Conservation (phyloP, 2,113 vertebrate species). For the Hiodon tergisus region DNA sequence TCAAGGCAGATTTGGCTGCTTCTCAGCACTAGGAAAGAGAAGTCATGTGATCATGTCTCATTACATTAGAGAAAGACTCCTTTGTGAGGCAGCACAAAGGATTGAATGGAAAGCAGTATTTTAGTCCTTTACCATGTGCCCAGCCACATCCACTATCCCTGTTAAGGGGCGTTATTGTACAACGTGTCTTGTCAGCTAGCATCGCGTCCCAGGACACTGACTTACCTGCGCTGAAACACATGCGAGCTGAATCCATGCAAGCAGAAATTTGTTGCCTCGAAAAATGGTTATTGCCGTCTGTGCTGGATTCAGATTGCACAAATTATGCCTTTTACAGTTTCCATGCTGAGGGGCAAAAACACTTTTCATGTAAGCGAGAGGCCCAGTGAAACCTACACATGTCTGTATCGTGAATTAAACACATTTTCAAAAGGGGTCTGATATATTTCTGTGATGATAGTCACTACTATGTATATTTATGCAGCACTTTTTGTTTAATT, state of each 20-base stretch:
- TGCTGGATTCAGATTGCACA: not conserved
- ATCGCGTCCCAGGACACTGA: conserved; percentile 18
- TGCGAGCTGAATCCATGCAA: conserved; percentile 51
- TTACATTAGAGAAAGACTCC: conserved; percentile 46
- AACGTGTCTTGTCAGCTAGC: conserved; percentile 40
- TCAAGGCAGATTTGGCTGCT: not conserved
- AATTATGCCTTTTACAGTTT: not conserved
- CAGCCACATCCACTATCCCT: conserved; percentile 37
- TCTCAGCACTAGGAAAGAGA: conserved; percentile 13
- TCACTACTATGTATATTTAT: not conserved
- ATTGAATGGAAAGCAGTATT: conserved; percentile 34
- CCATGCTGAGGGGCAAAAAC: not conserved
- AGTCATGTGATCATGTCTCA: conserved; percentile 41
- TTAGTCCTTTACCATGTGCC: conserved; percentile 44
- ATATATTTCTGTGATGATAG: not conserved
- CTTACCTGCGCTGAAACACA: conserved; percentile 51
- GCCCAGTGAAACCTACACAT: not conserved
- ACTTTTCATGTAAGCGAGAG: not conserved
- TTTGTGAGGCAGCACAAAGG: conserved; percentile 46
- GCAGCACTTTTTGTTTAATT: not conserved
- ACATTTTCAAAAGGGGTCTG: no score
- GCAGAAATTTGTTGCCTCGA: conserved; percentile 52
- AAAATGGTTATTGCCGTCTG: conserved; percentile 51
- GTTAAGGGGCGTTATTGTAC: conserved; percentile 44
- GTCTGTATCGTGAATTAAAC: not conserved